Conservation (phyloP, 2,113 vertebrate species). For the Macheiramphus alcinus region DNA sequence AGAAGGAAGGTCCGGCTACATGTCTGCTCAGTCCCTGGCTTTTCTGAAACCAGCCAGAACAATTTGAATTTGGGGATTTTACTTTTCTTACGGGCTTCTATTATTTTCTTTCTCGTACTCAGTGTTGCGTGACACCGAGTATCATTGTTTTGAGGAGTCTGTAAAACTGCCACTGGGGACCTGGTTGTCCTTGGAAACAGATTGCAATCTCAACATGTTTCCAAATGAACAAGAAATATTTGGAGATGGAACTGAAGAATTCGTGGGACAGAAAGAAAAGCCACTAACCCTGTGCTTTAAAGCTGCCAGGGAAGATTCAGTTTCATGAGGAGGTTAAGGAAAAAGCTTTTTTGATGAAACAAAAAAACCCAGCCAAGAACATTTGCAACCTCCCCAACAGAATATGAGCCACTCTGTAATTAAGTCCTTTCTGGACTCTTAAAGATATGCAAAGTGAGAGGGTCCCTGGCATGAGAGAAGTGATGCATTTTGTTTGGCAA, state of each 20-base stretch:
- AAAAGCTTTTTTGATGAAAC: background rate
- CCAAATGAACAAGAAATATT: slow-evolving; percentile 7
- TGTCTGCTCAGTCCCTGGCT: background rate
- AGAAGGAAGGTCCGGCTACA: background rate
- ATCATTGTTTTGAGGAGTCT: background rate
- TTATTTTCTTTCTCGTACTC: background rate
- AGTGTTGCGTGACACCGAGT: background rate
- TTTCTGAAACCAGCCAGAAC: background rate
- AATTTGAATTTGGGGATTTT: background rate
- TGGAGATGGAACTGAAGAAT: background rate
- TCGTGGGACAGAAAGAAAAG: background rate
- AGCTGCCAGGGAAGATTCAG: background rate
- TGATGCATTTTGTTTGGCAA: background rate
- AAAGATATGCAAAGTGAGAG: background rate
- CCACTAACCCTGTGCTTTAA: background rate
- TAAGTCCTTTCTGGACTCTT: background rate
- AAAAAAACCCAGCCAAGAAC: background rate
- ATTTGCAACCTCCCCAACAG: background rate
- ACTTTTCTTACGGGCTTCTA: background rate
- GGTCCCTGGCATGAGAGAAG: background rate
- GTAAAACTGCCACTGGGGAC: background rate
- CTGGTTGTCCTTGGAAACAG: slow-evolving; percentile 12
- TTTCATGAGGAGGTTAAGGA: background rate
- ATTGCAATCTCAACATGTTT: background rate
- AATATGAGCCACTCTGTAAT: background rate